Percentiles rank a stretch among this genome's conserved stretches.
phyloP scores from a whole-genome alignment of 2,888 invertebrate genomes.

The Polyploca ridens region DNA sequence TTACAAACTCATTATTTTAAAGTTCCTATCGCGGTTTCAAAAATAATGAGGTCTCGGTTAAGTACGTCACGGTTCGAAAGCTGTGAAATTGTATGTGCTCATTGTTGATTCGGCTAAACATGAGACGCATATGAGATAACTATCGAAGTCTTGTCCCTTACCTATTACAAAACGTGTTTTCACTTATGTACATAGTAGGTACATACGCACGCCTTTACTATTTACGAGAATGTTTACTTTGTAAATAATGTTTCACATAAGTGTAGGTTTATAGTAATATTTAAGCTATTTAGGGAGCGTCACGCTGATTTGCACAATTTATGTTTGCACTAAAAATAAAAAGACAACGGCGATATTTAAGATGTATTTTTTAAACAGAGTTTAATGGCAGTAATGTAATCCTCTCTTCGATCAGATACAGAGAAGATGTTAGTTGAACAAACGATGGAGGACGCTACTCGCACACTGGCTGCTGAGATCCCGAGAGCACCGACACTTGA shows the following conservation, averaged over 20 bases:
- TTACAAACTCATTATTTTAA: background rate
- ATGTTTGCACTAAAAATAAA: no score
- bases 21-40: background rate
- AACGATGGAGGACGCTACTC: slow-evolving; percentile 58
- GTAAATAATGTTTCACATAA: slow-evolving; percentile 1
- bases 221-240: background rate
- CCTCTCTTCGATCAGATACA: slow-evolving; percentile 27
- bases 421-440: slow-evolving; percentile 53
- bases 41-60: slow-evolving; percentile 1
- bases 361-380: background rate
- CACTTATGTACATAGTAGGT: slow-evolving; percentile 11
- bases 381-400: no score
- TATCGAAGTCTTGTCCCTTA: background rate
- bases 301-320: no score
- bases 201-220: background rate
- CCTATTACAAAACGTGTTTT: slow-evolving; percentile 19
- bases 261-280: background rate
- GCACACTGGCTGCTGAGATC: slow-evolving; percentile 70
- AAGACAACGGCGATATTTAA: no score
- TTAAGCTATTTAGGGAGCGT: no score
- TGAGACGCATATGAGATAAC: background rate
- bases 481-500: slow-evolving; percentile 63
- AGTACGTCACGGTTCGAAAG: slow-evolving; percentile 22
- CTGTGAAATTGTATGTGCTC: slow-evolving; percentile 29
- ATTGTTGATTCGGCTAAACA: slow-evolving; percentile 13